Conservation (phyloP, 2,113 vertebrate genomes). For the Hydrolagus affinis region DNA sequence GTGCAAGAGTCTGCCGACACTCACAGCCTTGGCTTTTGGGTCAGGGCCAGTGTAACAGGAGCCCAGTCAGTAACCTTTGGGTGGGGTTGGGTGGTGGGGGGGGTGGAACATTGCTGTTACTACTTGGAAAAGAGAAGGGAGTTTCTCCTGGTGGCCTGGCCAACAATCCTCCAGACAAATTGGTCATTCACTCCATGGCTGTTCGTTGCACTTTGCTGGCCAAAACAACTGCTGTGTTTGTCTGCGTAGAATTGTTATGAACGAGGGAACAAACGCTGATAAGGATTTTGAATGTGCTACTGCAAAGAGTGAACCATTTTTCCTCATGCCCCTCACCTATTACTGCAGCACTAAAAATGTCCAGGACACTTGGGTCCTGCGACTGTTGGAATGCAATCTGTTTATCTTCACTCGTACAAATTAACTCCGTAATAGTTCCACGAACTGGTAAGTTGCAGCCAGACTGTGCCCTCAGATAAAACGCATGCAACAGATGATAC, state of each 20-base stretch:
- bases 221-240: no score
- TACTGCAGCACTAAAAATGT: not conserved
- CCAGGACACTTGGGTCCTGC: not conserved
- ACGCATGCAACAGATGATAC: conserved; percentile 7
- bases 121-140: not conserved
- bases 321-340: conserved; percentile 6
- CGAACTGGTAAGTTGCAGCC: not conserved
- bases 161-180: not conserved
- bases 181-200: no score
- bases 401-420: conserved; percentile 25
- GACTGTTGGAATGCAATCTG: conserved; percentile 14
- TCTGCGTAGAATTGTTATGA: no score
- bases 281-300: not conserved
- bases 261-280: no score
- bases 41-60: no score
- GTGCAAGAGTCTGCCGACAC: no score
- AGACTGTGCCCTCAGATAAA: conserved; percentile 13
- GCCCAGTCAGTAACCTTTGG: no score
- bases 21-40: no score
- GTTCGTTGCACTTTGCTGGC: no score
- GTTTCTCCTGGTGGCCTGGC: not conserved
- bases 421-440: conserved; percentile 22
- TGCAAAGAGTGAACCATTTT: not conserved
- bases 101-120: no score
- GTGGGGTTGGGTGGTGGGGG: no score